Evolutionary conservation across 2,888 invertebrate species (phyloP).

Genomic region (Apamea crenata): DNA sequence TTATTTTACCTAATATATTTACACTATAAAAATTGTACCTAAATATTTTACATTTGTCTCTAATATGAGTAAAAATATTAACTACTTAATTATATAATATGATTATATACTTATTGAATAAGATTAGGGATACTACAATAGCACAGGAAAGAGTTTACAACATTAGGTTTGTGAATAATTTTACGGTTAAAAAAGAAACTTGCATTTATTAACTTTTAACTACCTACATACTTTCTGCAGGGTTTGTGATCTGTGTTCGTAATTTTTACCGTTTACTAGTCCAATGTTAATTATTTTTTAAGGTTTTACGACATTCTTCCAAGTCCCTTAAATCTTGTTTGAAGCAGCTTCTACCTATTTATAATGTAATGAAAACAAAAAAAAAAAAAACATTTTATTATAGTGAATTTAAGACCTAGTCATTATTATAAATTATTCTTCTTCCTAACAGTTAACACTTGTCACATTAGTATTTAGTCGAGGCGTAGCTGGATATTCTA

Average conservation of each 20-base stretch:
- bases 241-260: constrained; percentile 81
- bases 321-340: constrained; percentile 41
- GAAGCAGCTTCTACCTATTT: constrained; percentile 42
- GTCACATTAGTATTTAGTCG: constrained; percentile 69
- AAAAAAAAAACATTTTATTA: constrained; percentile 45
- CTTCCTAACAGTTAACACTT: constrained; percentile 71
- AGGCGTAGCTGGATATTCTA: constrained; percentile 86
- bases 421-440: constrained; percentile 68
- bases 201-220: constrained; percentile 49
- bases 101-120: constrained; percentile 54
- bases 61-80: constrained; percentile 61
- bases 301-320: constrained; percentile 55
- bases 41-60: constrained; percentile 64
- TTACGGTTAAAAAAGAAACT: constrained; percentile 32
- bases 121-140: constrained; percentile 57
- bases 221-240: constrained; percentile 75
- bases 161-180: constrained; percentile 52
- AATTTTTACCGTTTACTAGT: constrained; percentile 73
- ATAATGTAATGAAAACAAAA: constrained; percentile 14
- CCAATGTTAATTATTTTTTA: constrained; percentile 67
- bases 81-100: constrained; percentile 47
- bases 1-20: constrained; percentile 67
- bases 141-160: constrained; percentile 49
- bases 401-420: constrained; percentile 72
- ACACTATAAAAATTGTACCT: constrained; percentile 64